Base-by-base conservation (phyloP, 2,888 invertebrate species). In the Mythimna loreyi region DNA sequence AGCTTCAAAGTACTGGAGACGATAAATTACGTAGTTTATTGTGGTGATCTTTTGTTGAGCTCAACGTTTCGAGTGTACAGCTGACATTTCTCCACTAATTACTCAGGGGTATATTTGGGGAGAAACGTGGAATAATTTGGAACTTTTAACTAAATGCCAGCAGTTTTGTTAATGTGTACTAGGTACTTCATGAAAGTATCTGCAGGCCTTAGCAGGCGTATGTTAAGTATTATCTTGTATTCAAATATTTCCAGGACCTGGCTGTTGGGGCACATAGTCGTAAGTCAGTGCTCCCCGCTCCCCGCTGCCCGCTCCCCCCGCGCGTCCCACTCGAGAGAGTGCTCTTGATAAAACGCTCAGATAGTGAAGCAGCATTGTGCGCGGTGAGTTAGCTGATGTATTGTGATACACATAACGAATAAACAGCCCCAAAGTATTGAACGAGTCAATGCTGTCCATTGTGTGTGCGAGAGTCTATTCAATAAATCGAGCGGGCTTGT, bases 401-500 rank as follows among this genome's bases (percentile, higher is more conserved):
- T 68, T 60, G 57, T 53, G 61, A 63, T 75, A 68, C 61, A 61
- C 55, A 64, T 58, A 64, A 45, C 36, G 28, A 66, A 71, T 59
- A 62, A 60, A 71, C 61, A 70, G 50, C 25, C 33, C 45, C 16
- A 33, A 58, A 65, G 59, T 75, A 59, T 66, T 47, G 56, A 36
- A 47, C 47, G 30, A 67, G 62, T 49, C 52, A 74, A 74, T 61
- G 50, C 25, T 58, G 61, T 33, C 70, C 33, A 62, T 75, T 70
- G 69, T 75, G 76, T 70, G 69, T 75, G 76, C 52, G n/a, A 33
- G 56, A 59, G 57, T 58, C 70, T 65, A 69, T 73, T 73, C 74
- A 52, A 66, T 73, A 73, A 73, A 73, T 61, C 40, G 58, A 30
- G 52, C 50, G n/a, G 67, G 21, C 40, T 16, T 43, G 30, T 47